These are phyloP conservation scores for Euplexia lucipara DNA, from an alignment of 2,888 invertebrate species.

Conservation along the genomic window DNA sequence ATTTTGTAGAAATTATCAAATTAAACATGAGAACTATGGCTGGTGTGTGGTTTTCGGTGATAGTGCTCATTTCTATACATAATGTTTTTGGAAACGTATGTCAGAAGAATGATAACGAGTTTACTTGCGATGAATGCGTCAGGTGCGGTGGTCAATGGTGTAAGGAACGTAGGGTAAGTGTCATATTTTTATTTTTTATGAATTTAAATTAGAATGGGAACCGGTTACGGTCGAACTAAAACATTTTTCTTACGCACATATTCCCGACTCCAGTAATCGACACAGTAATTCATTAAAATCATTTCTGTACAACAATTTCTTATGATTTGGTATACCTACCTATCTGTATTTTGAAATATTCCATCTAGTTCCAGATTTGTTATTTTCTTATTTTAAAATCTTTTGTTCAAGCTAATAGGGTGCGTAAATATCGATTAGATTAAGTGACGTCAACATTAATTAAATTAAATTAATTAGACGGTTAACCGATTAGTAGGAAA, in stretches of 20 bases:
- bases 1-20: constrained; percentile 15
- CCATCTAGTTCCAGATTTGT: too few species aligned
- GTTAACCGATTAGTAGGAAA: not conserved
- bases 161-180: constrained; percentile 73
- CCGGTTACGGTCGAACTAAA: constrained; percentile 6
- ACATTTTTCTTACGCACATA: not conserved
- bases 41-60: constrained; percentile 77
- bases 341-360: too few species aligned
- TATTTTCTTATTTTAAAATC: not conserved
- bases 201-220: constrained; percentile 28
- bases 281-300: not conserved
- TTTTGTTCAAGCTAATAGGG: not conserved
- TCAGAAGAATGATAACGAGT: constrained; percentile 52
- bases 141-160: constrained; percentile 83
- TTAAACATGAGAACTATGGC: constrained; percentile 73
- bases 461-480: not conserved
- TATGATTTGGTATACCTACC: not conserved
- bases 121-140: constrained; percentile 82
- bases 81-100: constrained; percentile 75
- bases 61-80: constrained; percentile 75
- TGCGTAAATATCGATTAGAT: not conserved
- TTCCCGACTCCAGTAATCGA: not conserved
- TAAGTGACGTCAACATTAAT: not conserved
- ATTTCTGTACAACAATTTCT: not conserved
- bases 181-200: constrained; percentile 42